phyloP scores from a whole-genome alignment of 2,797 vertebrate genomes.

The Myotis daubentonii region DNA sequence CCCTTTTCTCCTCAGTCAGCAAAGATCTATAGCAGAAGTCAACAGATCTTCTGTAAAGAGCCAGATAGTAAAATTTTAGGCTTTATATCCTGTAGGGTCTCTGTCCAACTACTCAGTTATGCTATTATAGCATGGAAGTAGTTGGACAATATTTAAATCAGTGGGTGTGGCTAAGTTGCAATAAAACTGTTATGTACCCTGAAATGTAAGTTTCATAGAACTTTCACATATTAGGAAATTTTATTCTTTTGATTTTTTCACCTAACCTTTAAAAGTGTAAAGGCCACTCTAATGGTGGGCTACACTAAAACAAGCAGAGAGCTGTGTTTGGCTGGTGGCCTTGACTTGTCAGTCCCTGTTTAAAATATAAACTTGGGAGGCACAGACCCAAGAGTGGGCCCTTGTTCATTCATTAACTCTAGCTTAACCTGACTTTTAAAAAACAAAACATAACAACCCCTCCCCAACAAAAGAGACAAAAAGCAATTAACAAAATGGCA shows the following conservation, averaged over 20 bases:
- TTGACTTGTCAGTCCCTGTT: neutral
- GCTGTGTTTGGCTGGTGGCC: neutral
- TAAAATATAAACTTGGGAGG: neutral
- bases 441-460: neutral
- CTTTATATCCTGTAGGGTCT: neutral
- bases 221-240: neutral
- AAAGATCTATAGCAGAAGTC: neutral
- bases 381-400: neutral
- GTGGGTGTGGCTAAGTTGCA: neutral
- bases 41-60: neutral
- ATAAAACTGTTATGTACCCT: neutral
- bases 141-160: neutral
- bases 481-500: neutral
- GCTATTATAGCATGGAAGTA: neutral
- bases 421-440: neutral
- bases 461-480: neutral
- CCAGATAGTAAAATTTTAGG: neutral
- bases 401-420: neutral
- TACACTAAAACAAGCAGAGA: neutral
- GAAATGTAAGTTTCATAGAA: neutral
- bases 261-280: neutral
- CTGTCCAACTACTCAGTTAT: neutral
- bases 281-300: neutral
- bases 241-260: neutral
- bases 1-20: neutral